Evolutionary conservation across 1,140 invertebrate genomes (phyloP).

Genomic region (Danaus plexippus): DNA sequence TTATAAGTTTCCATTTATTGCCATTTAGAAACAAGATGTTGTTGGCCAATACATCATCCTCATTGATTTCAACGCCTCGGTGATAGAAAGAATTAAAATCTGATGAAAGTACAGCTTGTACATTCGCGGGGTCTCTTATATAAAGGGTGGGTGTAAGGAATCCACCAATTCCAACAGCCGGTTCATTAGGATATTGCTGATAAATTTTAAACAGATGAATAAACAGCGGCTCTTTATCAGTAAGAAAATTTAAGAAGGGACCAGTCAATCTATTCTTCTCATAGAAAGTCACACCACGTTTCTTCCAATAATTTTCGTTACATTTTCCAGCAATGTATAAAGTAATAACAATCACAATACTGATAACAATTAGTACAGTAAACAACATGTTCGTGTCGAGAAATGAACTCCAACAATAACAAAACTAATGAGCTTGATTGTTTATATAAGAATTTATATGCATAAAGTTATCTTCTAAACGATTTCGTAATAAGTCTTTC

Average conservation of each 20-base stretch:
- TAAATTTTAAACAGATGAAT: constrained; percentile 29
- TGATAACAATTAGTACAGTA: constrained; percentile 1
- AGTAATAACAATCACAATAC: constrained; percentile 3
- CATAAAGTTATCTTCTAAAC: no score
- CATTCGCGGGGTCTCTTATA: constrained; percentile 66
- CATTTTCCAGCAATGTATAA: constrained; percentile 13
- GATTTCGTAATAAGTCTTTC: no score
- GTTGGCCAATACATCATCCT: constrained; percentile 70
- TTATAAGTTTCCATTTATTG: constrained; percentile 55
- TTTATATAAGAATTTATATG: no score
- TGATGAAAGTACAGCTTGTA: constrained; percentile 64
- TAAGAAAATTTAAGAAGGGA: constrained; percentile 25
- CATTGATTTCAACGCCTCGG: constrained; percentile 64
- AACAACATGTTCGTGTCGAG: not conserved
- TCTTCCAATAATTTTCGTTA: constrained; percentile 26
- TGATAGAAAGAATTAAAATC: constrained; percentile 69
- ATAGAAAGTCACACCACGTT: constrained; percentile 21
- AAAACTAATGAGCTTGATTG: no score
- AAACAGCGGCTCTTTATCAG: constrained; percentile 21
- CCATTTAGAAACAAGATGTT: constrained; percentile 68
- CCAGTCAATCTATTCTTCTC: constrained; percentile 27
- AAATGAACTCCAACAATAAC: no score
- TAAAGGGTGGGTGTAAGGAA: constrained; percentile 57
- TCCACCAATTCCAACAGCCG: constrained; percentile 47
- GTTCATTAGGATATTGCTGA: constrained; percentile 26